phyloP scores from a whole-genome alignment of 2,888 invertebrate genomes.

The Tipula vernalis region DNA sequence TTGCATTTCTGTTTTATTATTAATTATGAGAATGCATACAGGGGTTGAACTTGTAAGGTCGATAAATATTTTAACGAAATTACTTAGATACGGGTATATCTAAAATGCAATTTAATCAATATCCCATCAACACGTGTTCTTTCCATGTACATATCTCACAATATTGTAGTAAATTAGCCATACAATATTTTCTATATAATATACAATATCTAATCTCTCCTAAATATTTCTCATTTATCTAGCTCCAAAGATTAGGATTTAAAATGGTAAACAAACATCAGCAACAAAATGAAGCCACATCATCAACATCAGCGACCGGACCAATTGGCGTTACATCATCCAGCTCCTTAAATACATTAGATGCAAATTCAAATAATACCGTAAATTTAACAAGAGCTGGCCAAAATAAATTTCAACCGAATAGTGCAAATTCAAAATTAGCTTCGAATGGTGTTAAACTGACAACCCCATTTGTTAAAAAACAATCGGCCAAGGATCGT shows the following conservation, averaged over 20 bases:
- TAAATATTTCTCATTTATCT: slow-evolving; percentile 14
- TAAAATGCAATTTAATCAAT: no score
- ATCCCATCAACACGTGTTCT: not conserved
- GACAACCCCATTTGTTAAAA: slow-evolving; percentile 21
- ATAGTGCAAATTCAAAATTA: slow-evolving; percentile 11
- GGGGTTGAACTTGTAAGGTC: not conserved
- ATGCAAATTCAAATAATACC: not conserved
- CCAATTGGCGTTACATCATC: not conserved
- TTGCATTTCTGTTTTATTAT: not conserved
- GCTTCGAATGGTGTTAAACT: slow-evolving; percentile 15
- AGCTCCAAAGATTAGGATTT: slow-evolving; percentile 53
- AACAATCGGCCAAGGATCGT: slow-evolving; percentile 24
- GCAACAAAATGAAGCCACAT: slow-evolving; percentile 26
- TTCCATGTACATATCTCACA: not conserved
- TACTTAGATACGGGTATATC: no score
- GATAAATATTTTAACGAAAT: not conserved
- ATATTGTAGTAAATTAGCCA: no score
- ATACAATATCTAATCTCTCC: not conserved
- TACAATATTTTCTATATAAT: no score
- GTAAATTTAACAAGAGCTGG: slow-evolving; percentile 5
- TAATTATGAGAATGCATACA: not conserved
- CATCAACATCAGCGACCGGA: not conserved
- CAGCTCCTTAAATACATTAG: not conserved
- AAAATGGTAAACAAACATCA: slow-evolving; percentile 39
- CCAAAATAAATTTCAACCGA: slow-evolving; percentile 18